Evolutionary conservation across 1,140 invertebrate species (phyloP).

Genomic region (Subanguina moxae): DNA sequence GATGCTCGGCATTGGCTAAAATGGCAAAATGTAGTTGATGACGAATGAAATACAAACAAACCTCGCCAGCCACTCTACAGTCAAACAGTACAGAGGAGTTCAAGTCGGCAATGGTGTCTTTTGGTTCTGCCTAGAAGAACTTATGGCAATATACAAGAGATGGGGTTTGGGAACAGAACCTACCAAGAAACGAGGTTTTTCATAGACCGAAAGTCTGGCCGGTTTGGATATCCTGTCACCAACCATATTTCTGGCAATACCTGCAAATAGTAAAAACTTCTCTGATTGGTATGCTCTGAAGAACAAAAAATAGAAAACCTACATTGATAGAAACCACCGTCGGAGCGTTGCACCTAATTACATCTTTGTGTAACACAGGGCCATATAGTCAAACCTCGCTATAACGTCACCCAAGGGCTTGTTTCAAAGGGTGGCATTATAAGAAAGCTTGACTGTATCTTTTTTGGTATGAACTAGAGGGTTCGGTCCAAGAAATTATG

Average conservation of each 20-base stretch:
- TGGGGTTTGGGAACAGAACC: no score
- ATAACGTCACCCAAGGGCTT: no score
- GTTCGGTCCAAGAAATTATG: no score
- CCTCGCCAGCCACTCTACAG: conserved; percentile 39
- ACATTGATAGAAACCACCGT: conserved; percentile 46
- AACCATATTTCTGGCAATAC: conserved; percentile 32
- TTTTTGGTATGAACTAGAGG: no score
- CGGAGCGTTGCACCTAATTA: conserved; percentile 43
- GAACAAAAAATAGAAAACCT: conserved; percentile 28
- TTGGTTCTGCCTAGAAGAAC: conserved; percentile 34
- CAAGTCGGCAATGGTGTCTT: conserved; percentile 35
- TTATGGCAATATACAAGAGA: not conserved
- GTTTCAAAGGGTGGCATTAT: no score
- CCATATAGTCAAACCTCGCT: no score
- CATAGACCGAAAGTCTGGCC: conserved; percentile 37
- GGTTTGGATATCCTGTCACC: conserved; percentile 37
- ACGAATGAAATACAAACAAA: not conserved
- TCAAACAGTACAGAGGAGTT: conserved; percentile 46
- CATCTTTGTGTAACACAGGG: no score
- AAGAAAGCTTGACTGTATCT: no score
- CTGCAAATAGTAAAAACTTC: not conserved
- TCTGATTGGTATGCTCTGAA: not conserved
- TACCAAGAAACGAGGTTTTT: conserved; percentile 46
- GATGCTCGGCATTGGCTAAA: conserved; percentile 34
- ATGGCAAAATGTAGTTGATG: not conserved